Evolutionary conservation across 92 coral and sea anemone species (phyloP), one percentile per base, ranked within the genome.

Genomic region (Porites evermanni): DNA sequence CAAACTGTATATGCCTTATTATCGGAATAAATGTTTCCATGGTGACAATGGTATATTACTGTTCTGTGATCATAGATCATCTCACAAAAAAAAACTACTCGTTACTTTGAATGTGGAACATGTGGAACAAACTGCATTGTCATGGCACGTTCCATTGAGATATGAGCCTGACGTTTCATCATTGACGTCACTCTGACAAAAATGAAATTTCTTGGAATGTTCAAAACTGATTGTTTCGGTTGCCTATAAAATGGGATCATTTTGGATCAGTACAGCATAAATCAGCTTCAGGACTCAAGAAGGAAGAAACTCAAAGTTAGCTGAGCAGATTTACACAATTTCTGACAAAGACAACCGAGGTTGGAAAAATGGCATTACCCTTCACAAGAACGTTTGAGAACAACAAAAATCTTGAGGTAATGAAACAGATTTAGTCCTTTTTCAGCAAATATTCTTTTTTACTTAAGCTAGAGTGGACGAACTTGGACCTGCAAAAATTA

Each of bases 311-410:
- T 13, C 7, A 81, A 20, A 13, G 56, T 11, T 6, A 29, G 52
- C 86, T 58, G 56, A 60, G 32, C 17, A 16, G 20, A 16, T 74
- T 56, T 24, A 24, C 20, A 24, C 20, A 19, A 4, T 70, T 47
- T 19, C 24, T 17, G 59, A 16, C 18, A 19, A 73, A 18, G 14
- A 50, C 9, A 16, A 21, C 23, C 8, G 1, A 11, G 20, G 52
- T 4, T 56, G 18, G 60, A 21, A 81, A 58, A 16, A 81, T 81
- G 86, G 86, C 78, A 18, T 44, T 81, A 38, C 86, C 70, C 70
- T 81, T 70, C 53, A 70, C 77, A 70, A 71, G 78, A 81, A 81
- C 70, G 20, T 59, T 81, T 54, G 69, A 71, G 20, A 71, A 81
- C 44, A 23, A 67, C 12, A 70, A 59, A 17, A 71, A 61, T 32